Base-by-base conservation (phyloP, 1,140 invertebrate genomes). In the Fragariocoptes setiger region DNA sequence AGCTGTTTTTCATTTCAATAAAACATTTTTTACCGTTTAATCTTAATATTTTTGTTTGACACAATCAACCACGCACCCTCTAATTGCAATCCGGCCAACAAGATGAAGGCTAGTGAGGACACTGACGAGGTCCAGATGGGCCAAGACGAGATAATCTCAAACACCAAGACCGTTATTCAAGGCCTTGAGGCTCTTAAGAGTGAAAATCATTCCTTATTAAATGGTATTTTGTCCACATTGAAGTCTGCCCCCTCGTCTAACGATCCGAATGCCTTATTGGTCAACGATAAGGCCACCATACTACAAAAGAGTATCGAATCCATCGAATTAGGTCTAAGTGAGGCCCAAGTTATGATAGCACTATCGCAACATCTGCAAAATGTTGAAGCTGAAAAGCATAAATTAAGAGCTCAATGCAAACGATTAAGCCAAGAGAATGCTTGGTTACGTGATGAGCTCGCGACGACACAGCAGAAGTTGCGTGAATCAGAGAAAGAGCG, bases 311-410 rank as follows among this genome's bases (percentile, higher is more conserved):
- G 79, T 51, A 72, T 94, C 22, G 86, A 95, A 50, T 80, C 78
- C 61, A 92, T 95, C 51, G 83, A 94, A 55, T 63, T 95, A 8
- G 88, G 86, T 5, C 56, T 97, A 20, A 83, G 79, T 25, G 88
- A 97, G 61, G 86, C 88, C 18, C 75, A 82, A 31, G 83, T 95
- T 2, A 95, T 99, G 77, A 77, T 92, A 68, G 79, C 85, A 1
- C 64, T 97, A 5, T 79, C 86, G 8, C 76, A 74, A 43, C 85
- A 97, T 59, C 62, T 95, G 43, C 86, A 94, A 62, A 77, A 78
- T 53, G 74, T 94, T 15, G 90, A 99, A 56, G 88, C 88, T 14
- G 90, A 99, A 60, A 97, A 97, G 61, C 88, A 95, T 58, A 97
- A 97, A 60, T 63, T 95, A 18, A 70, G 88, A 48, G 88, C 88